Conservation (phyloP, 2,113 vertebrate genomes). For the Hypanus sabinus region DNA sequence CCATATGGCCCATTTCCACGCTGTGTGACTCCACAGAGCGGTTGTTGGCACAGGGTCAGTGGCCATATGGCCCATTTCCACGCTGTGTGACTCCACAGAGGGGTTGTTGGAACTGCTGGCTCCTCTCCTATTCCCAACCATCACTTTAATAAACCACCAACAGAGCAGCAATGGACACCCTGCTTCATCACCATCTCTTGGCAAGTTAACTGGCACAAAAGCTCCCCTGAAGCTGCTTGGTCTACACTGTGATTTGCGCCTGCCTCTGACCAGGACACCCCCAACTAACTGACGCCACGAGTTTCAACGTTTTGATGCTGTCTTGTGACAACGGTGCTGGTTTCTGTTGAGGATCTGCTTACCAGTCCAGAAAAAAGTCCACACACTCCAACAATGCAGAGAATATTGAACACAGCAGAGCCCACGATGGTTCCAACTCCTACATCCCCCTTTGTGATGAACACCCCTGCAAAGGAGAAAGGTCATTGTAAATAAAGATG, state of each 20-base stretch:
- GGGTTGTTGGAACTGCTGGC: background rate
- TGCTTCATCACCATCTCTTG: background rate
- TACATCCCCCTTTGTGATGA: constrained; percentile 94
- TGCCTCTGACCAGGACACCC: background rate
- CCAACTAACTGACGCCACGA: background rate
- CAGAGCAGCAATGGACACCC: no score
- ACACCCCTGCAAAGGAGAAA: constrained; percentile 74
- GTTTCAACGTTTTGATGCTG: background rate
- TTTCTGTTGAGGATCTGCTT: constrained; percentile 41
- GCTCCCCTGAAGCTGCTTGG: no score
- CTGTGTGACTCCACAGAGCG: background rate
- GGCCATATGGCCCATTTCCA: no score
- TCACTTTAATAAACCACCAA: background rate
- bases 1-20: no score
- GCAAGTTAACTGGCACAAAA: background rate
- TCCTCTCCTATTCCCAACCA: background rate
- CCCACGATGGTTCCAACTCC: constrained; percentile 96
- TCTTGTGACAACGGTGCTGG: no score
- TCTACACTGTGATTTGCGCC: no score
- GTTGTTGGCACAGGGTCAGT: no score
- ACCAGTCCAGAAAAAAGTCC: constrained; percentile 92
- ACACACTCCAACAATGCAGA: constrained; percentile 93
- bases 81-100: background rate
- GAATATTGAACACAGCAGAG: constrained; percentile 94
- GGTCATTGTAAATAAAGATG: constrained; percentile 40